Conservation (phyloP, 2,888 invertebrate genomes). For the Coelinius sp. region DNA sequence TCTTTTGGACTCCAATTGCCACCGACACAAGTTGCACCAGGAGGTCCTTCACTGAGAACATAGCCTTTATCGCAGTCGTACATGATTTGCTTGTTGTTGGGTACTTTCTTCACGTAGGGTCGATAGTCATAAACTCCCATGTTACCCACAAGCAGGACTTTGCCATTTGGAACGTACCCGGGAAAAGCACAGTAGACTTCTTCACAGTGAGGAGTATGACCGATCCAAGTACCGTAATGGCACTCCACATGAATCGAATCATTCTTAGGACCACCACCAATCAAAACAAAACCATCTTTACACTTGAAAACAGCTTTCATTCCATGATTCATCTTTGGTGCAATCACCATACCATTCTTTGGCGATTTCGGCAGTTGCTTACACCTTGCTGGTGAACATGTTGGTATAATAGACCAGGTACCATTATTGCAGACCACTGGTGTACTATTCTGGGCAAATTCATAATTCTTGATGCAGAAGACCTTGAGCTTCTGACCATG, state of each 20-base stretch:
- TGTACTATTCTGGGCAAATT: constrained; percentile 83
- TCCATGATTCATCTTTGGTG: constrained; percentile 97
- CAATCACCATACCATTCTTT: constrained; percentile 95
- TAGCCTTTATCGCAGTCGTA: constrained; percentile 96
- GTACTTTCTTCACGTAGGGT: constrained; percentile 91
- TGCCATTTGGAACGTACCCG: constrained; percentile 89
- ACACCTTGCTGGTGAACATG: constrained; percentile 88
- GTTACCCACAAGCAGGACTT: constrained; percentile 92
- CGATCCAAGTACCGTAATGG: constrained; percentile 95
- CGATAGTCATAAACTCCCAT: constrained; percentile 97
- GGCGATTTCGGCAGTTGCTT: constrained; percentile 87
- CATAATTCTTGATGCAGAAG: constrained; percentile 88
- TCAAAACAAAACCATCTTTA: constrained; percentile 91
- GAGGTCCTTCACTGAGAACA: constrained; percentile 87
- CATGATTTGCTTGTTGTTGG: constrained; percentile 95
- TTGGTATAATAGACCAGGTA: constrained; percentile 94
- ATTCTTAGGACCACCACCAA: constrained; percentile 76
- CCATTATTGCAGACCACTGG: constrained; percentile 93
- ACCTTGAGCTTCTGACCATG: constrained; percentile 83
- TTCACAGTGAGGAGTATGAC: constrained; percentile 87
- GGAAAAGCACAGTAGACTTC: constrained; percentile 93
- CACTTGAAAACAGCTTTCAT: constrained; percentile 95
- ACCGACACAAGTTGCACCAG: constrained; percentile 95
- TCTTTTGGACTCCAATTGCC: constrained; percentile 94
- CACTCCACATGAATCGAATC: constrained; percentile 85